These are phyloP conservation scores for Brachypteracias leptosomus DNA, from an alignment of 2,113 vertebrate species.

Conservation along the genomic window DNA sequence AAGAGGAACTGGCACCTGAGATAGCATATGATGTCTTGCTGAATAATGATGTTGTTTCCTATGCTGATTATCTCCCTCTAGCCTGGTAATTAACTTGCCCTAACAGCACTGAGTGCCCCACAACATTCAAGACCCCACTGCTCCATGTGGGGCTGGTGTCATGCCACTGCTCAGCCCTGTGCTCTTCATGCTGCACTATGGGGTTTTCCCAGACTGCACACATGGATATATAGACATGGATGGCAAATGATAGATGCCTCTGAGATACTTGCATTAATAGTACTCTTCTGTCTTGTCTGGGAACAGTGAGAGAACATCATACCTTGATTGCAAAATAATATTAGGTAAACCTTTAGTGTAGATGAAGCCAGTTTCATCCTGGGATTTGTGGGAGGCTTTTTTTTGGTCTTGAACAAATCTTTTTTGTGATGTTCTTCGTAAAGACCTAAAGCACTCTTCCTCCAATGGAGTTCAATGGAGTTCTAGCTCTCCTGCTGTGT, in stretches of 20 bases:
- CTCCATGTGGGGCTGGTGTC: background rate
- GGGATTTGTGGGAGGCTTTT: background rate
- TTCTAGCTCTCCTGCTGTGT: background rate
- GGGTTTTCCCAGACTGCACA: background rate
- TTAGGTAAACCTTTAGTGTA: background rate
- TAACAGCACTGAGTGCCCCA: background rate
- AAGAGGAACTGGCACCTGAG: slow-evolving; percentile 36
- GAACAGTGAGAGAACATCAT: background rate
- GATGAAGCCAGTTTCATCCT: background rate
- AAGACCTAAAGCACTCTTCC: background rate
- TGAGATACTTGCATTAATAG: background rate
- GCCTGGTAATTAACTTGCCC: slow-evolving; percentile 31
- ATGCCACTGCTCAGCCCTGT: background rate
- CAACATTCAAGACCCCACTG: background rate
- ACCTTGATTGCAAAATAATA: background rate
- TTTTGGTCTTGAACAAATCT: background rate
- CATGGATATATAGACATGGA: background rate
- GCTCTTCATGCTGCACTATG: background rate
- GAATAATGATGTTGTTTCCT: slow-evolving; percentile 34
- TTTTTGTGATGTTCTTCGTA: background rate
- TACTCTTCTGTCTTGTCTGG: background rate
- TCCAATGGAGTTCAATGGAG: background rate
- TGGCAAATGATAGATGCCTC: background rate
- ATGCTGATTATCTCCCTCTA: background rate
- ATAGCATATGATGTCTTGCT: slow-evolving; percentile 3